Percentiles rank a stretch among this genome's conserved stretches.
These are phyloP conservation scores for Dolichallabes microphthalmus DNA, from an alignment of 2,113 vertebrate species.

Conservation along the genomic window DNA sequence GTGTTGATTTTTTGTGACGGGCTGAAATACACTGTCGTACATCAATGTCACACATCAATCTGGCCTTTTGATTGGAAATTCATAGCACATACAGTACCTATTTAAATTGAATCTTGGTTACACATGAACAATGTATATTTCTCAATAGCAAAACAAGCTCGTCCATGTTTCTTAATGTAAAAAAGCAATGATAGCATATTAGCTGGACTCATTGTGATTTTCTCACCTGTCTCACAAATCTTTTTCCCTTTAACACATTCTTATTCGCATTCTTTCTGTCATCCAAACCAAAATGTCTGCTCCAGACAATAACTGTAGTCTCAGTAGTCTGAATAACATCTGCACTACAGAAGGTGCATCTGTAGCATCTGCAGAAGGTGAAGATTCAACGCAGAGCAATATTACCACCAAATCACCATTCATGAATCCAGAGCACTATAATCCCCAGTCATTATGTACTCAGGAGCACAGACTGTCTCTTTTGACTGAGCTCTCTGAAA, in stretches of 20 bases:
- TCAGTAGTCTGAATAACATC: constrained; percentile 19
- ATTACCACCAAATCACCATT: constrained; percentile 21
- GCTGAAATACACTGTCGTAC: background rate
- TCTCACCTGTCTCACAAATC: background rate
- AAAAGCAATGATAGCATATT: background rate
- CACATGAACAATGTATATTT: background rate
- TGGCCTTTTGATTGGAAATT: background rate
- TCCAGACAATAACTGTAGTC: background rate
- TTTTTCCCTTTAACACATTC: background rate
- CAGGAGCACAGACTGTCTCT: background rate
- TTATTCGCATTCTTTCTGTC: background rate
- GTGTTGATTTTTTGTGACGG: background rate
- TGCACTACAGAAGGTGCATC: constrained; percentile 13
- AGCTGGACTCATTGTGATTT: background rate
- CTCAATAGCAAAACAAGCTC: background rate
- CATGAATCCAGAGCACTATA: constrained; percentile 20
- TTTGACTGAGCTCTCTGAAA: background rate
- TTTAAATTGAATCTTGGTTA: background rate
- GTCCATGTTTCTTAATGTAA: background rate
- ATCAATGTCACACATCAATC: background rate
- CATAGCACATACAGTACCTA: too few relatives aligned
- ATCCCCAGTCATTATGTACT: background rate
- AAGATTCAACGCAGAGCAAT: background rate
- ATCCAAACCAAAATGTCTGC: background rate
- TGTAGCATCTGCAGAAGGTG: background rate